phyloP scores from a whole-genome alignment of 2,797 vertebrate genomes.

The Myotis myotis region DNA sequence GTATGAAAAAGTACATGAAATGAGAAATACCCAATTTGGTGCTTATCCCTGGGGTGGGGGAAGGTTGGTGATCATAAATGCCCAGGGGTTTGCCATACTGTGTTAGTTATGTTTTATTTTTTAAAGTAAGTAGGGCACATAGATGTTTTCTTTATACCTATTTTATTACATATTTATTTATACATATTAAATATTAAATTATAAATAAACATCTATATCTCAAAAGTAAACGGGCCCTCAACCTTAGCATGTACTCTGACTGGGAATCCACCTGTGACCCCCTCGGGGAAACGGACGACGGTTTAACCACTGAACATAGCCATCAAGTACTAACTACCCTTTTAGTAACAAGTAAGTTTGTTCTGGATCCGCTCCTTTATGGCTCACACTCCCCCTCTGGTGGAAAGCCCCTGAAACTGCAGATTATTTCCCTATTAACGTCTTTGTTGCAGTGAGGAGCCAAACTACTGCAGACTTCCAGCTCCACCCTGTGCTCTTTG shows the following conservation, averaged over 20 bases:
- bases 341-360: background rate
- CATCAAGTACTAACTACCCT: background rate
- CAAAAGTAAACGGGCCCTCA: background rate
- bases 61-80: background rate
- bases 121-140: background rate
- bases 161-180: background rate
- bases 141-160: background rate
- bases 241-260: background rate
- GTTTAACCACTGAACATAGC: background rate
- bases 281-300: background rate
- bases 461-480: background rate
- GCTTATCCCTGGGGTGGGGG: background rate
- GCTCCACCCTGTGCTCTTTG: background rate
- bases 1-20: background rate
- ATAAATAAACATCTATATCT: background rate
- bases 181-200: background rate
- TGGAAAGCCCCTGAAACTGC: background rate
- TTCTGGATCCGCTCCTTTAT: accelerated
- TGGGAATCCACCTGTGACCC: background rate
- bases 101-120: background rate
- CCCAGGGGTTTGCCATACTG: background rate
- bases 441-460: too few species aligned
- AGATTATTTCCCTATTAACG: background rate
- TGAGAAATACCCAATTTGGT: background rate
- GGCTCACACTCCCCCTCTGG: background rate